phyloP scores from a whole-genome alignment of 2,797 vertebrate genomes.

The Pogonophryne albipinna region DNA sequence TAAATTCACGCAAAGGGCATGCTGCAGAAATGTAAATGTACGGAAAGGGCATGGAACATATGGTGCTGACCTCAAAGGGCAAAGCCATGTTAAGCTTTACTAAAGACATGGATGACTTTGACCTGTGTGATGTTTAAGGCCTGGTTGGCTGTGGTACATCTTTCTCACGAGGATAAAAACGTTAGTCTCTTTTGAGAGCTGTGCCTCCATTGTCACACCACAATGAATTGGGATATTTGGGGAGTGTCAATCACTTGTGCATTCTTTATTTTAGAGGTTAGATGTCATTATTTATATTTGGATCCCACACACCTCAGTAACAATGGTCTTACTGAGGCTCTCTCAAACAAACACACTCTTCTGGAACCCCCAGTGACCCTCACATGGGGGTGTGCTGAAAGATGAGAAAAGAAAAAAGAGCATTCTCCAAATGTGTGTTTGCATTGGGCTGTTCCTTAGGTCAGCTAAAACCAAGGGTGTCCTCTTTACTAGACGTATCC shows the following conservation, averaged over 20 bases:
- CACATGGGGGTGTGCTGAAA: slow-evolving; percentile 55
- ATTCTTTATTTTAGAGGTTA: slow-evolving; percentile 61
- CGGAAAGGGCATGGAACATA: slow-evolving; percentile 8
- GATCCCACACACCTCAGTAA: slow-evolving; percentile 55
- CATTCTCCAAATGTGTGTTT: slow-evolving; percentile 71
- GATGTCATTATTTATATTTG: slow-evolving; percentile 76
- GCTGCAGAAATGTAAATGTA: slow-evolving; percentile 22
- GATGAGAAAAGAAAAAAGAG: slow-evolving; percentile 42
- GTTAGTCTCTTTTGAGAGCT: slow-evolving; percentile 25
- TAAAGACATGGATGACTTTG: slow-evolving; percentile 16
- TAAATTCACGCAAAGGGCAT: slow-evolving; percentile 24
- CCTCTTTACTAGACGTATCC: slow-evolving; percentile 33
- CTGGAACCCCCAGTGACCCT: slow-evolving; percentile 75
- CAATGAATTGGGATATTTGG: slow-evolving; percentile 46
- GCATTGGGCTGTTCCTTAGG: slow-evolving; percentile 63
- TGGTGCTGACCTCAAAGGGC: slow-evolving; percentile 43
- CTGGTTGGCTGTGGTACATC: slow-evolving; percentile 30
- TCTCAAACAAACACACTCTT: slow-evolving; percentile 79
- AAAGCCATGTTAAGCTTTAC: slow-evolving; percentile 21
- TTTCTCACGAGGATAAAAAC: slow-evolving; percentile 55
- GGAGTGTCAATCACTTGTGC: slow-evolving; percentile 61
- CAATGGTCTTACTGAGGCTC: slow-evolving; percentile 70
- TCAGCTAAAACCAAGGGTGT: slow-evolving; percentile 64
- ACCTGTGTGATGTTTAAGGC: slow-evolving; percentile 9
- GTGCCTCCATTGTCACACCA: slow-evolving; percentile 59